Conservation (phyloP, 2,888 invertebrate genomes). For the Cryptophagus acutangulus region DNA sequence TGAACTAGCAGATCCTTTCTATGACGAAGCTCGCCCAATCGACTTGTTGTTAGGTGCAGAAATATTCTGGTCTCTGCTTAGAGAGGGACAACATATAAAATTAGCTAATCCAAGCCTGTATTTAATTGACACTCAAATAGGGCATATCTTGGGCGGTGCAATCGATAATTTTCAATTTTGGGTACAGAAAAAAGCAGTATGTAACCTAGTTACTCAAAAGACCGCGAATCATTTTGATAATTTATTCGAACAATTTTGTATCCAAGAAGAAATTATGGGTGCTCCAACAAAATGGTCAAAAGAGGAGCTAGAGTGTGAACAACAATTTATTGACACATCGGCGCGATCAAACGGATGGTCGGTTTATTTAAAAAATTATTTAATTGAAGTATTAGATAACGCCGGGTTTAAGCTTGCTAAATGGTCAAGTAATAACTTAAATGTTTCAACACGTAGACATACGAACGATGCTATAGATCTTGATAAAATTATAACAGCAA, state of each 20-base stretch:
- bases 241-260: slow-evolving; percentile 4
- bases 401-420: no score
- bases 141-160: slow-evolving; percentile 8
- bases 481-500: no score
- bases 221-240: not conserved
- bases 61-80: slow-evolving; percentile 5
- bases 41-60: slow-evolving; percentile 7
- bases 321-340: slow-evolving; percentile 6
- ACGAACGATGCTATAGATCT: no score
- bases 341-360: not conserved
- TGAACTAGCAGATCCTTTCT: no score
- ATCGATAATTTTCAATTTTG: not conserved
- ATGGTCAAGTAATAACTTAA: no score
- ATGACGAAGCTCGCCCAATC: not conserved
- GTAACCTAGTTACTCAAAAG: slow-evolving; percentile 2
- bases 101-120: slow-evolving; percentile 5
- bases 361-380: no score
- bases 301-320: slow-evolving; percentile 6
- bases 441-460: no score
- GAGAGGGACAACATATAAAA: slow-evolving; percentile 2
- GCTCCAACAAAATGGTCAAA: not conserved
- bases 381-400: no score
- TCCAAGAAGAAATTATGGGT: slow-evolving; percentile 6
- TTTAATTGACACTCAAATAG: slow-evolving; percentile 3
- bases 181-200: not conserved